These are phyloP conservation scores for Gallinago undulata DNA, from an alignment of 2,113 vertebrate species.

Conservation along the genomic window DNA sequence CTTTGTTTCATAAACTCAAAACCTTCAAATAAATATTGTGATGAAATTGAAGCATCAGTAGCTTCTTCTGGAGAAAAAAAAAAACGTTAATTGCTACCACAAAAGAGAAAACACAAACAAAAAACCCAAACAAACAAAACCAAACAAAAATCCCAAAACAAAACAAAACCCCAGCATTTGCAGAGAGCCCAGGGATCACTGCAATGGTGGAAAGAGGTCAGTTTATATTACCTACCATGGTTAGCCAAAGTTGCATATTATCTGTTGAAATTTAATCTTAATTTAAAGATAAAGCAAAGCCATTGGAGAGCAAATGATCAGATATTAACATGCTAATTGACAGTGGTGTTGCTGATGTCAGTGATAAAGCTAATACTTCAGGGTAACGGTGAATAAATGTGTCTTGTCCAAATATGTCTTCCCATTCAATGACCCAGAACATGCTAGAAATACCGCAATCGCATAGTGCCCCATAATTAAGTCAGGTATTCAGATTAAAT, in stretches of 20 bases:
- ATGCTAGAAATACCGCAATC: not conserved
- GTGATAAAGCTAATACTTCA: not conserved
- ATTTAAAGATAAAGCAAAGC: not conserved
- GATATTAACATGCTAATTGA: not conserved
- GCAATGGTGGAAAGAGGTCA: not conserved
- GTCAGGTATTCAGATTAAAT: not conserved
- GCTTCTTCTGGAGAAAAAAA: no score
- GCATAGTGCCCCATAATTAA: not conserved
- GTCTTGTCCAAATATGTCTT: not conserved
- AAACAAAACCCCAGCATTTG: fast-evolving
- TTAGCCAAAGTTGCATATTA: not conserved
- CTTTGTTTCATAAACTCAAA: not conserved
- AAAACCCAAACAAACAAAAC: no score
- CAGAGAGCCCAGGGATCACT: not conserved
- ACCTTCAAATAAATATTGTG: not conserved
- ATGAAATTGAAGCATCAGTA: not conserved
- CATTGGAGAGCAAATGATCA: not conserved
- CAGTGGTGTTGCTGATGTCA: not conserved
- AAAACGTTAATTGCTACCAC: not conserved
- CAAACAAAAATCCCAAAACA: no score
- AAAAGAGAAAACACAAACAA: not conserved
- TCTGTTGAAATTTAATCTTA: not conserved
- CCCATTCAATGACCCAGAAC: not conserved
- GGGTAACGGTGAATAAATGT: not conserved
- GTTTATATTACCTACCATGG: not conserved